These are phyloP conservation scores for Himalopsyche tibetana DNA, from an alignment of 2,888 invertebrate species.

Conservation along the genomic window DNA sequence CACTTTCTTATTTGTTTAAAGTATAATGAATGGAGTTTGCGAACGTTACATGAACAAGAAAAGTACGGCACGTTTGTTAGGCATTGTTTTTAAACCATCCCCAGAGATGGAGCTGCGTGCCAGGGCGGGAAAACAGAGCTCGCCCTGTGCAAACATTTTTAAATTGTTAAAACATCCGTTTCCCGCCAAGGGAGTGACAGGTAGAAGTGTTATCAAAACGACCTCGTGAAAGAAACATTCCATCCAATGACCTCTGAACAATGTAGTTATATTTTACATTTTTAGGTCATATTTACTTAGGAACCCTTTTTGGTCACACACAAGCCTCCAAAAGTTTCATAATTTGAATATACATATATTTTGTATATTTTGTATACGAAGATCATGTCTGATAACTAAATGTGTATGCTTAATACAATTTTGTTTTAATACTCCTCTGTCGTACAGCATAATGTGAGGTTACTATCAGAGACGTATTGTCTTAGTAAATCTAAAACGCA, in stretches of 20 bases:
- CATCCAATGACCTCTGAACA: not conserved
- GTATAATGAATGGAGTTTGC: slow-evolving; percentile 31
- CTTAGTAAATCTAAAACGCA: too few relatives aligned
- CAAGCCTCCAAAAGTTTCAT: not conserved
- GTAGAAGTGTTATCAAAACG: slow-evolving; percentile 31
- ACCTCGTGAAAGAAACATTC: slow-evolving; percentile 26
- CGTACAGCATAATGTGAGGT: too few relatives aligned
- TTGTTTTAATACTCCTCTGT: too few relatives aligned
- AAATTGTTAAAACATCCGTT: slow-evolving; percentile 34
- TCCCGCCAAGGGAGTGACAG: slow-evolving; percentile 24
- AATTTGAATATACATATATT: not conserved
- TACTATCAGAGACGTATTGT: too few relatives aligned
- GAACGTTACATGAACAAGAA: slow-evolving; percentile 7
- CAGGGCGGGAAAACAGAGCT: not conserved
- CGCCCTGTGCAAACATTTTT: slow-evolving; percentile 34
- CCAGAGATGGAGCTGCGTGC: slow-evolving; percentile 22
- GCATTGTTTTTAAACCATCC: slow-evolving; percentile 34
- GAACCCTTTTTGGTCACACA: slow-evolving; percentile 1
- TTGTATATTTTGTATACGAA: too few relatives aligned
- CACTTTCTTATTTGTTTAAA: slow-evolving; percentile 20
- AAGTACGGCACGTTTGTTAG: slow-evolving; percentile 9
- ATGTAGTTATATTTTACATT: slow-evolving; percentile 1
- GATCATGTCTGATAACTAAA: too few relatives aligned
- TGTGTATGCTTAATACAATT: too few relatives aligned
- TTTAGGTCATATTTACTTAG: not conserved